Percentiles rank a stretch among this genome's conserved stretches.
These are phyloP conservation scores for Colletes latitarsis DNA, from an alignment of 1,140 invertebrate species.

Conservation along the genomic window DNA sequence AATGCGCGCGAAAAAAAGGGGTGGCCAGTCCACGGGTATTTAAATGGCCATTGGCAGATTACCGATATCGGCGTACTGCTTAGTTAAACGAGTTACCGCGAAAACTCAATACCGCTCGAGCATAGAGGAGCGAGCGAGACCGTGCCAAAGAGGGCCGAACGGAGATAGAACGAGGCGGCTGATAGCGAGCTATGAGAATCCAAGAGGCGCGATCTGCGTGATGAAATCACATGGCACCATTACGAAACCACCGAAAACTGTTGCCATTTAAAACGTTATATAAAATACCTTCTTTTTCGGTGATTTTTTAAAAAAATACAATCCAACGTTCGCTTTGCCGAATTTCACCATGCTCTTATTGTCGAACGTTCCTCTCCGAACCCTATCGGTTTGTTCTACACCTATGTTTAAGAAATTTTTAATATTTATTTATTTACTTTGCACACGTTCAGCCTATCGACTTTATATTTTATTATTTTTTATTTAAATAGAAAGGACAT, in stretches of 20 bases:
- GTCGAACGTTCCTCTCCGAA: too few species aligned
- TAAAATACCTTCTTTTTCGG: slow-evolving; percentile 7
- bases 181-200: slow-evolving; percentile 11
- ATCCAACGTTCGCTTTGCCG: not conserved
- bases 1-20: slow-evolving; percentile 65
- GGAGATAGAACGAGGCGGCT: slow-evolving; percentile 32
- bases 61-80: slow-evolving; percentile 68
- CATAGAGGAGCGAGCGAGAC: slow-evolving; percentile 47
- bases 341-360: not conserved
- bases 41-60: slow-evolving; percentile 70
- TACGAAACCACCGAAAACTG: slow-evolving; percentile 44
- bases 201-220: slow-evolving; percentile 45
- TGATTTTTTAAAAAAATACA: not conserved
- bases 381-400: too few species aligned
- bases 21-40: slow-evolving; percentile 60
- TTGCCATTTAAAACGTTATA: slow-evolving; percentile 37
- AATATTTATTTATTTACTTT: too few species aligned
- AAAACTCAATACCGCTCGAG: slow-evolving; percentile 69
- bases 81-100: slow-evolving; percentile 70
- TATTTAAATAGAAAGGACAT: too few species aligned
- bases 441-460: too few species aligned
- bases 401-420: too few species aligned
- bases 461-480: too few species aligned
- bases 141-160: not conserved
- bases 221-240: slow-evolving; percentile 57